A percentile compares a stretch with the other conserved stretches of the same genome.
Conservation (phyloP, 2,797 vertebrate species). For the Argyrosomus regius region DNA sequence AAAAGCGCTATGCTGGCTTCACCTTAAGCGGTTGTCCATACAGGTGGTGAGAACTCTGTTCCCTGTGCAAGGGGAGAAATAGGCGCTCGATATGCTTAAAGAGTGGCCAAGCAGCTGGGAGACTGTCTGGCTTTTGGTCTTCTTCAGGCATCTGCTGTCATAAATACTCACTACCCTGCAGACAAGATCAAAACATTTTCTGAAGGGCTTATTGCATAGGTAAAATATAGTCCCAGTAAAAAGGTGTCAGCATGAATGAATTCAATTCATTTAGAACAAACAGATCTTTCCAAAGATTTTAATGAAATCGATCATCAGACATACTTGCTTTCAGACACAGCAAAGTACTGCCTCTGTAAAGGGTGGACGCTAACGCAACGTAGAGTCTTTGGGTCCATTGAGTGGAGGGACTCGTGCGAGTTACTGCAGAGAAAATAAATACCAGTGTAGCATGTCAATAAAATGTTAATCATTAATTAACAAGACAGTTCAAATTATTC, state of each 20-base stretch:
- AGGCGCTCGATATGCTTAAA: constrained; percentile 86
- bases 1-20: constrained; percentile 9
- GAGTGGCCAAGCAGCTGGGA: constrained; percentile 83
- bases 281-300: no score
- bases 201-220: no score
- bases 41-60: constrained; percentile 89
- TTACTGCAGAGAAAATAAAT: constrained; percentile 59
- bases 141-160: constrained; percentile 86
- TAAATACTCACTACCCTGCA: constrained; percentile 85
- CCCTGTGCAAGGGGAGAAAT: constrained; percentile 92
- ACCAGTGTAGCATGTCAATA: not conserved
- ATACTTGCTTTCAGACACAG: constrained; percentile 87
- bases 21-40: constrained; percentile 89
- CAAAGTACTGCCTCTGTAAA: constrained; percentile 87
- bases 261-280: no score
- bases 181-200: not conserved
- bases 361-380: constrained; percentile 91
- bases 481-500: not conserved
- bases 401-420: constrained; percentile 79
- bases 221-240: not conserved
- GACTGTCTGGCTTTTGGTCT: constrained; percentile 72
- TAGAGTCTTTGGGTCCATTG: constrained; percentile 73
- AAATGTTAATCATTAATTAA: not conserved
- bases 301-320: constrained; percentile 21
- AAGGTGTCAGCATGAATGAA: not conserved